phyloP scores from a whole-genome alignment of 2,113 vertebrate genomes.

The Crocuta crocuta region DNA sequence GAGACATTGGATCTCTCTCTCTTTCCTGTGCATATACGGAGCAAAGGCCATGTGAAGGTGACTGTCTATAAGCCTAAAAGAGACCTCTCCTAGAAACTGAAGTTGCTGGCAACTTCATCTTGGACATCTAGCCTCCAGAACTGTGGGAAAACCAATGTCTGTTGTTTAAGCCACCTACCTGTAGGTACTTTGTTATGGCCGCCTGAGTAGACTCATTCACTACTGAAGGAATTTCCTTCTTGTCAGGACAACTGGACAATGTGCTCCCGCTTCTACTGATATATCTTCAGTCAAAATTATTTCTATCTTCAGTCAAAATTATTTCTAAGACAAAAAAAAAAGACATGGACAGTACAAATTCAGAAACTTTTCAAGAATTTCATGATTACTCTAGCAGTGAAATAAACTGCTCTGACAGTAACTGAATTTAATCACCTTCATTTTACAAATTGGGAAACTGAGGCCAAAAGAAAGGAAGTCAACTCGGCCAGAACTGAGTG shows the following conservation, averaged over 20 bases:
- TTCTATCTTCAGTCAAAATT: background rate
- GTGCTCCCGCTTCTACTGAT: background rate
- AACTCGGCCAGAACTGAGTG: background rate
- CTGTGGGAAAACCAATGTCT: background rate
- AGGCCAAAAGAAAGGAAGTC: background rate
- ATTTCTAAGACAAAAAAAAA: slow-evolving; percentile 18
- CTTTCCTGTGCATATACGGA: background rate
- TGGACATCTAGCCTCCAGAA: background rate
- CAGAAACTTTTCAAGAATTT: background rate
- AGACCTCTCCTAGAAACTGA: background rate
- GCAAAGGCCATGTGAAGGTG: background rate
- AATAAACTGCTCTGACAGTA: background rate
- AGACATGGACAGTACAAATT: background rate
- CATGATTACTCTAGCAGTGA: background rate
- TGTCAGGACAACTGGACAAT: background rate
- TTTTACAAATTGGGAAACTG: slow-evolving; percentile 39
- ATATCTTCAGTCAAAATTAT: background rate
- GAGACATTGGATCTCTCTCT: background rate
- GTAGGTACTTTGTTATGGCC: background rate
- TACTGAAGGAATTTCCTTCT: background rate
- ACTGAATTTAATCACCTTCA: background rate
- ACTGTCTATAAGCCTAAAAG: background rate
- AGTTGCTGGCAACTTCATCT: background rate
- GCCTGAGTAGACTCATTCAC: background rate
- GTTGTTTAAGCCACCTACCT: background rate